Evolutionary conservation across 2,888 invertebrate species (phyloP).

Genomic region (Drosophila barbarae): DNA sequence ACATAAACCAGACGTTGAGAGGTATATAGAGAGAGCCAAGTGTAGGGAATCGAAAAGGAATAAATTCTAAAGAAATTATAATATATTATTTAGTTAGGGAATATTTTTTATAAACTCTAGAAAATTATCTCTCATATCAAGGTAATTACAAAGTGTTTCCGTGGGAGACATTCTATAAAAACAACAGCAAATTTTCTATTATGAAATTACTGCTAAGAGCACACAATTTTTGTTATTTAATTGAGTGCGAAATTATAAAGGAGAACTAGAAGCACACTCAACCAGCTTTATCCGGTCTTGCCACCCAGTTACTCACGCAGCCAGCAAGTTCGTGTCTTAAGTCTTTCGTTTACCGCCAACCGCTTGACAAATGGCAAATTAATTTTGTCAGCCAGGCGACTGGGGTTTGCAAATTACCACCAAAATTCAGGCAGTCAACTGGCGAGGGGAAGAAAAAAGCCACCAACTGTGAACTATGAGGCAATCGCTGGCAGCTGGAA

Average conservation of each 20-base stretch:
- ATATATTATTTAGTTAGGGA: no score
- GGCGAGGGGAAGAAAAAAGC: background rate
- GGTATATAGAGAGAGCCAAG: no score
- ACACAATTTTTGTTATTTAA: conserved; percentile 7
- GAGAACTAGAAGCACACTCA: background rate
- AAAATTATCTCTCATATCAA: no score
- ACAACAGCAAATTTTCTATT: background rate
- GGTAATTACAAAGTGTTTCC: background rate
- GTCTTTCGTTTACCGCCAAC: conserved; percentile 37
- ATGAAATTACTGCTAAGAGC: background rate
- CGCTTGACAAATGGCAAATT: conserved; percentile 29
- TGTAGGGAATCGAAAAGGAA: no score
- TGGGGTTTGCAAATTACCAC: conserved; percentile 37
- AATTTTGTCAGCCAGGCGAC: conserved; percentile 31
- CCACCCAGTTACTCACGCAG: conserved; percentile 10
- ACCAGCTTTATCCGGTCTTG: background rate
- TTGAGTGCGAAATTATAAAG: conserved; percentile 9
- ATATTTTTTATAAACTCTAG: background rate
- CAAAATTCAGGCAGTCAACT: conserved; percentile 29
- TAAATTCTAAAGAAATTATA: no score
- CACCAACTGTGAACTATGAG: conserved; percentile 34
- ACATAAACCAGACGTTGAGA: conserved; percentile 10
- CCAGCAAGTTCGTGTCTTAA: conserved; percentile 42
- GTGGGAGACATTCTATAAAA: background rate
- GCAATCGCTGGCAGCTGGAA: conserved; percentile 36